These are phyloP conservation scores for Osmerus eperlanus DNA, from an alignment of 2,113 vertebrate genomes.

Conservation along the genomic window DNA sequence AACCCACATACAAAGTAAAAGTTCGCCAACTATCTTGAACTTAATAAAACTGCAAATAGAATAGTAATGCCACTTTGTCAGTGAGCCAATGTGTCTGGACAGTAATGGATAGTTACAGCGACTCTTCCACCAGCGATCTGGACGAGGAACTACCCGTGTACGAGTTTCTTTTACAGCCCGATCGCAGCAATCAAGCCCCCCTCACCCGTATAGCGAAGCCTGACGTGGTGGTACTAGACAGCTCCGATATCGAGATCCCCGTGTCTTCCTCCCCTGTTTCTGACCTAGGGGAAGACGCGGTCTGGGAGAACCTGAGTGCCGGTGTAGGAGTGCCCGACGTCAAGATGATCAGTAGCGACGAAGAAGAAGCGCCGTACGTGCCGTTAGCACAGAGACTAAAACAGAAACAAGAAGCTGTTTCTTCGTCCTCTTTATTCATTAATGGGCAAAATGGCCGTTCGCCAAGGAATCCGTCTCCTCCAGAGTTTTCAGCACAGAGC, in stretches of 20 bases:
- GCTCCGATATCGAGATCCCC: conserved; percentile 22
- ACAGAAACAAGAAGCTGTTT: conserved; percentile 42
- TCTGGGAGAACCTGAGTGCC: neutral
- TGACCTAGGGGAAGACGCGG: neutral
- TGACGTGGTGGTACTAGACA: conserved; percentile 18
- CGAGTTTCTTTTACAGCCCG: conserved; percentile 59
- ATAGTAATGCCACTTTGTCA: too few species aligned
- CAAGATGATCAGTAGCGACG: conserved; percentile 72
- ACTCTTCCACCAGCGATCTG: conserved; percentile 63
- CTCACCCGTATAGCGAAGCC: neutral
- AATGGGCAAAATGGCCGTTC: conserved; percentile 20
- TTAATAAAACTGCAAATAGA: too few species aligned
- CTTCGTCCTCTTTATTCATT: conserved; percentile 3
- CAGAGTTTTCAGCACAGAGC: conserved; percentile 3
- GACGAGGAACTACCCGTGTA: conserved; percentile 73
- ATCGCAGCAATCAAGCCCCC: conserved; percentile 9
- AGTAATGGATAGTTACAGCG: conserved; percentile 58
- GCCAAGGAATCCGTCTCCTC: neutral
- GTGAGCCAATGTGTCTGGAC: neutral
- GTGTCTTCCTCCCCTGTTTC: neutral
- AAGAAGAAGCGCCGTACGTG: conserved; percentile 58
- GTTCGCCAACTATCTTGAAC: too few species aligned
- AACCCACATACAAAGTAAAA: too few species aligned
- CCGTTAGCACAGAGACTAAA: conserved; percentile 72
- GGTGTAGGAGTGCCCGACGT: conserved; percentile 4